Base-by-base conservation (phyloP, 1,140 invertebrate species). In the Gryllus bimaculatus region DNA sequence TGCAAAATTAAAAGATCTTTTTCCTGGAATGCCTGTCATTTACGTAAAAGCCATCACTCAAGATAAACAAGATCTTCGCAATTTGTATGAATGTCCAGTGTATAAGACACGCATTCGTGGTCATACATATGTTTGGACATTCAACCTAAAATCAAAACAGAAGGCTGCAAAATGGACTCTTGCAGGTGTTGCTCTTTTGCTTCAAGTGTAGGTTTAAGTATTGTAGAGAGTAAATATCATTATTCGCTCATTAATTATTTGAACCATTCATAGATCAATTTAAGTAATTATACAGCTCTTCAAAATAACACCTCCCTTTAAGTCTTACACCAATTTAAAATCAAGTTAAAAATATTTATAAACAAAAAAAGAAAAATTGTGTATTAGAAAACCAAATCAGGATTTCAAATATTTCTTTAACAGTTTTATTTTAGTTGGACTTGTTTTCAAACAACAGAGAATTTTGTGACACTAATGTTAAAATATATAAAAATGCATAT, bases 91-190 rank as follows among this genome's bases (percentile, higher is more conserved):
- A 82, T 98, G 96, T 86, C 96, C 97, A 8, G 92, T 98, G 2
- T 98, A 98, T 85, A 97, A 96, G 87, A 98, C 95, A 10, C 89
- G 93, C 82, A 89, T 88, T 83, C 89, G 96, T 81, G 96, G 96
- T 3, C 93, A 93, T 7, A 98, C 96, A 0, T 99, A 92, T 84
- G 95, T 98, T 3, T 98, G 96, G 96, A 98, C 96, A 0, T 98
- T 98, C 84, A 97, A 97, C 86, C 87, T 99, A 15, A 96, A 94
- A 87, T 95, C 92, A 0, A 94, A 93, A 84, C 95, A 96, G 82
- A 95, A 94, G 82, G 87, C 96, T 0, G 90, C 94, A 0, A 96
- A 96, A 83, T 99, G 96, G 97, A 93, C 95, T 6, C 86, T 98
- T 39, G 96, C 93, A 18, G 96, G 97, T 12, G 96, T 97, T 0